Evolutionary conservation across 2,113 vertebrate species (phyloP).

Genomic region (Gymnobelideus leadbeateri): DNA sequence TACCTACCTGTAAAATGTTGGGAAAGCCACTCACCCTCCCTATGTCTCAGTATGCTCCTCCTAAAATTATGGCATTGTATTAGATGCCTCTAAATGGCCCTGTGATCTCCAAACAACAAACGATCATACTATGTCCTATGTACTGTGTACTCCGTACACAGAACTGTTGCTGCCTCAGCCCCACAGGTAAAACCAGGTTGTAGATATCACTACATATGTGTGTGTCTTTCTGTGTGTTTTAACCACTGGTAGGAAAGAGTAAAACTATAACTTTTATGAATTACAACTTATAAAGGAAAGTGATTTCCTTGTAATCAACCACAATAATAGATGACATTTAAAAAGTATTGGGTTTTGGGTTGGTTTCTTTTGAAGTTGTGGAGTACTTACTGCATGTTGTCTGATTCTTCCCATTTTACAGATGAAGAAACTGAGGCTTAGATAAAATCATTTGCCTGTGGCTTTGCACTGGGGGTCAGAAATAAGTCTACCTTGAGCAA

Average conservation of each 20-base stretch:
- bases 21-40: background rate
- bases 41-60: background rate
- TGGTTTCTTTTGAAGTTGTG: background rate
- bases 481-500: background rate
- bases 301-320: background rate
- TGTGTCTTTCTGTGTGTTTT: background rate
- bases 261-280: background rate
- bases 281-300: background rate
- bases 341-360: background rate
- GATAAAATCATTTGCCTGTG: background rate
- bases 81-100: background rate
- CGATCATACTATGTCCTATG: no score
- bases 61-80: background rate
- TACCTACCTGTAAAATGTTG: background rate
- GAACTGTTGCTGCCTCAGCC: background rate
- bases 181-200: background rate
- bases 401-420: conserved; percentile 1
- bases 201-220: background rate
- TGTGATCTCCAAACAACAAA: background rate
- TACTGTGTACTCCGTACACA: background rate
- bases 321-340: background rate
- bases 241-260: background rate
- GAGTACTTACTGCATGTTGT: background rate
- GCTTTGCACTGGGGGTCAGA: background rate
- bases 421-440: background rate